Percentiles rank a stretch among this genome's conserved stretches.
Evolutionary conservation across 2,113 vertebrate genomes (phyloP).

Genomic region (Capricornis sumatraensis): DNA sequence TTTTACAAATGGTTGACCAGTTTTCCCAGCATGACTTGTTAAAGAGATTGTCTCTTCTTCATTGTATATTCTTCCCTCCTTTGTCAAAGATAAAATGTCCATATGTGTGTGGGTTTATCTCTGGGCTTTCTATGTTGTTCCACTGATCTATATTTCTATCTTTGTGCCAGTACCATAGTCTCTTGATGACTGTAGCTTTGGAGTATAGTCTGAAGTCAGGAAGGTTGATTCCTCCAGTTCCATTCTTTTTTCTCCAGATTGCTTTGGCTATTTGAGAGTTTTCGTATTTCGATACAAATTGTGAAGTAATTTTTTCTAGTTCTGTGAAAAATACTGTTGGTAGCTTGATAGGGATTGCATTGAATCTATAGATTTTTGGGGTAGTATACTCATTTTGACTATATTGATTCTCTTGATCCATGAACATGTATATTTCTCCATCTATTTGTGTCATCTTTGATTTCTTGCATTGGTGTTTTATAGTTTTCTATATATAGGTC

Average conservation of each 20-base stretch:
- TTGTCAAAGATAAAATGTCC: not conserved
- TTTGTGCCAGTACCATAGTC: not conserved
- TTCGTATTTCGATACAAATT: not conserved
- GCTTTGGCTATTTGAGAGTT: not conserved
- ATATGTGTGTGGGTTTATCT: not conserved
- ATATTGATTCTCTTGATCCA: not conserved
- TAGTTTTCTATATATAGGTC: not conserved
- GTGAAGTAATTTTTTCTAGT: not conserved
- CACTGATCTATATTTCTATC: not conserved
- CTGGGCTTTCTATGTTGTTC: not conserved
- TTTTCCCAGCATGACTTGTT: not conserved
- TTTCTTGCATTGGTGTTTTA: not conserved
- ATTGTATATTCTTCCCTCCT: not conserved
- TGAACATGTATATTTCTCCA: not conserved
- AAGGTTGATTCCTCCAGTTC: not conserved
- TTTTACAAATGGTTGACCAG: not conserved
- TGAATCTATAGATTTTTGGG: not conserved
- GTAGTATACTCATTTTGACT: not conserved
- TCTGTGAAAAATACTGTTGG: not conserved
- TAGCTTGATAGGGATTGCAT: not conserved
- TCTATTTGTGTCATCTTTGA: not conserved
- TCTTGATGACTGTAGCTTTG: not conserved
- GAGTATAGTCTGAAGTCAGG: not conserved
- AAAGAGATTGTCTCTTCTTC: not conserved
- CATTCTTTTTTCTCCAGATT: not conserved